Evolutionary conservation across 1,140 invertebrate species (phyloP).

Genomic region (Neodiprion fabricii): DNA sequence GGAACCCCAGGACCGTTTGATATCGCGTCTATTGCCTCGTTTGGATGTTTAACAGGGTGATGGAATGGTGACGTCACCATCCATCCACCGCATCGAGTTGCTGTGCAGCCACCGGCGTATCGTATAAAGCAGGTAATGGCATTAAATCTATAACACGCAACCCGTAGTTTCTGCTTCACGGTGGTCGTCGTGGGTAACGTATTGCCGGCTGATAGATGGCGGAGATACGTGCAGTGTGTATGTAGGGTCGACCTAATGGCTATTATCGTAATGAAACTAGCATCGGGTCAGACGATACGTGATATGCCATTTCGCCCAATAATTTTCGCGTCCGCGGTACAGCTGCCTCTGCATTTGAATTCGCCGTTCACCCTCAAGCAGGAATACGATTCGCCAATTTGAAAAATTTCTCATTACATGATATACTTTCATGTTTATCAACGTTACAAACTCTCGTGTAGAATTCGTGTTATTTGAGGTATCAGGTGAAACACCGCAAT

Average conservation of each 20-base stretch:
- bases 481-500: no score
- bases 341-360: constrained; percentile 29
- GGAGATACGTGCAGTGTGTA: background rate
- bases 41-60: constrained; percentile 23
- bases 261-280: constrained; percentile 13
- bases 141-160: constrained; percentile 32
- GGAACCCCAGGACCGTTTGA: background rate
- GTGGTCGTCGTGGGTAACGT: constrained; percentile 22
- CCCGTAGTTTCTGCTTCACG: constrained; percentile 25
- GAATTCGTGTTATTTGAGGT: no score
- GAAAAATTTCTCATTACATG: constrained; percentile 33
- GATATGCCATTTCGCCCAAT: constrained; percentile 15
- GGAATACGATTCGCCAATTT: constrained; percentile 39
- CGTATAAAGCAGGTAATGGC: constrained; percentile 35
- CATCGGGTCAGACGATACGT: background rate
- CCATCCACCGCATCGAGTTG: constrained; percentile 37
- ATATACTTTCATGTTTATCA: no score
- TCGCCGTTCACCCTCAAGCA: constrained; percentile 15
- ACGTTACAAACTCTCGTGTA: no score
- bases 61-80: constrained; percentile 39
- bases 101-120: constrained; percentile 27
- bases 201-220: constrained; percentile 23
- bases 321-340: constrained; percentile 28
- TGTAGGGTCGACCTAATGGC: background rate
- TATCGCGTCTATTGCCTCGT: background rate